phyloP scores from a whole-genome alignment of 1,140 invertebrate species.

The Chlorops oryzae region DNA sequence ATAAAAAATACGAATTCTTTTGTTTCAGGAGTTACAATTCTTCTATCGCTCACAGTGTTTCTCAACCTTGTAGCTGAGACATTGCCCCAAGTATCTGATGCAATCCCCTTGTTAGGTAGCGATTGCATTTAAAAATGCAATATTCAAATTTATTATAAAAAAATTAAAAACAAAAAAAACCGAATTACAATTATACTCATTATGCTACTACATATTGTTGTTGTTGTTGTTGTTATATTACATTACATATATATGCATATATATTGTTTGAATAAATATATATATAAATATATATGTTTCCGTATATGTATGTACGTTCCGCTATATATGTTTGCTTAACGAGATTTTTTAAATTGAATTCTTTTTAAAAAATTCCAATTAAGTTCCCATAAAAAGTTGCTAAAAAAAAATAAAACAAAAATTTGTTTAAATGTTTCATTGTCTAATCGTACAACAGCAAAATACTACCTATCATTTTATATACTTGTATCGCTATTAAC shows the following conservation, averaged over 20 bases:
- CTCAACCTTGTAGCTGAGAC: slow-evolving; percentile 93
- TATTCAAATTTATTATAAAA: slow-evolving; percentile 30
- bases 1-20: slow-evolving; percentile 47
- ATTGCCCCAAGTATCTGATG: slow-evolving; percentile 91
- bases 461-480: no score
- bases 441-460: no score
- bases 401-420: no score
- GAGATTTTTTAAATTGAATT: no score
- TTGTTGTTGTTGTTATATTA: slow-evolving; percentile 3
- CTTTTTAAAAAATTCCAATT: no score
- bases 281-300: slow-evolving; percentile 9
- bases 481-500: no score
- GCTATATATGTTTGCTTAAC: no score
- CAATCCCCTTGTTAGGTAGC: slow-evolving; percentile 90
- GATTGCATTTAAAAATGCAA: slow-evolving; percentile 48
- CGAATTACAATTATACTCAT: slow-evolving; percentile 10
- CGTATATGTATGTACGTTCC: background rate
- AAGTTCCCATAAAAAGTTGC: no score
- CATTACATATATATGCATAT: background rate
- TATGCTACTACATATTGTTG: slow-evolving; percentile 10
- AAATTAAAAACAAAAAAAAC: slow-evolving; percentile 28
- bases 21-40: slow-evolving; percentile 98
- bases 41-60: slow-evolving; percentile 99
- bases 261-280: background rate
- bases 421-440: no score